Evolutionary conservation across 2,113 vertebrate genomes (phyloP).

Genomic region (Xiphophorus couchianus): DNA sequence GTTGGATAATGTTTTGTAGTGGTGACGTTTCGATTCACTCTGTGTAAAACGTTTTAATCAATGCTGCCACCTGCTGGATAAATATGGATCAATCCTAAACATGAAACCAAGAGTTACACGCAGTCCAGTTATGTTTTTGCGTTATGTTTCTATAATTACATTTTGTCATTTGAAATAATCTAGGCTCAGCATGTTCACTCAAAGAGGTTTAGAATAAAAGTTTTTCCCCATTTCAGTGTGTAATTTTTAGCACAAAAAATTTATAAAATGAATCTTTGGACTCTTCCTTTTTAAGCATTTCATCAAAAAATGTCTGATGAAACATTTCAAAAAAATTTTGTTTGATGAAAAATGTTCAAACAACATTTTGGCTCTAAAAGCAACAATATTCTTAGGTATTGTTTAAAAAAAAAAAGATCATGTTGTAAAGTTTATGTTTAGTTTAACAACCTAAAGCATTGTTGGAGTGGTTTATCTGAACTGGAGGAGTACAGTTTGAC

Average conservation of each 20-base stretch:
- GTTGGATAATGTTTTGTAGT: not conserved
- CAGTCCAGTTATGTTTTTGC: not conserved
- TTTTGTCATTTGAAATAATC: not conserved
- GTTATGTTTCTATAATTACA: not conserved
- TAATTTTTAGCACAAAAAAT: not conserved
- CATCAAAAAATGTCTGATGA: no score
- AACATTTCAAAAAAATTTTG: no score
- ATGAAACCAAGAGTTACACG: not conserved
- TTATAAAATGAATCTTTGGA: no score
- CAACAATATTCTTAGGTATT: no score
- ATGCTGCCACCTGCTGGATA: constrained; percentile 63
- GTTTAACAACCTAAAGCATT: not conserved
- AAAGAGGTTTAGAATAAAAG: not conserved
- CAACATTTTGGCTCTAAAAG: no score
- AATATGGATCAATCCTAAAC: not conserved
- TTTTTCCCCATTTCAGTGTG: not conserved
- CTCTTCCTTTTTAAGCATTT: no score
- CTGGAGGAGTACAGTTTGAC: not conserved
- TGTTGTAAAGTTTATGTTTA: no score
- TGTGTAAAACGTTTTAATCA: not conserved
- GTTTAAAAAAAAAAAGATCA: no score
- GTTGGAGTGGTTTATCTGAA: not conserved
- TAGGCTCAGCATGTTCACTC: not conserved
- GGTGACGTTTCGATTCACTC: no score
- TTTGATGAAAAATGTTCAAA: no score